Evolutionary conservation across 2,888 invertebrate species (phyloP).

Genomic region (Harpalus rubripes): DNA sequence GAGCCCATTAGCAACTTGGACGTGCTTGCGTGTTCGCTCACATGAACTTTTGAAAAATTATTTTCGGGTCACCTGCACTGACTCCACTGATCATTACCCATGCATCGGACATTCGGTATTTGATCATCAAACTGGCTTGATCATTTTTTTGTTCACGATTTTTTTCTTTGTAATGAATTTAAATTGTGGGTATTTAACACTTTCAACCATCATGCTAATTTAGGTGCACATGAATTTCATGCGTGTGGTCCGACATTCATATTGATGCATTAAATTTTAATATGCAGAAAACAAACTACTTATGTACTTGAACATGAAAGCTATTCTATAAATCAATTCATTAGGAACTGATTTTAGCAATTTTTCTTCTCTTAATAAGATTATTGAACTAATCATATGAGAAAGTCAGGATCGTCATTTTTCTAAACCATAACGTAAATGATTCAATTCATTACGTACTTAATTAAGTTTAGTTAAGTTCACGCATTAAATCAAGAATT

Average conservation of each 20-base stretch:
- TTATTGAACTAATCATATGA: constrained; percentile 10
- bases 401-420: constrained; percentile 1
- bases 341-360: constrained; percentile 11
- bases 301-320: constrained; percentile 24
- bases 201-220: constrained; percentile 49
- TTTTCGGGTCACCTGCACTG: constrained; percentile 57
- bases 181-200: constrained; percentile 48
- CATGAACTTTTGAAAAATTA: constrained; percentile 64
- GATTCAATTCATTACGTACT: constrained; percentile 19
- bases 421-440: background rate
- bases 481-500: background rate
- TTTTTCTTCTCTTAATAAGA: constrained; percentile 12
- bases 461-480: constrained; percentile 1
- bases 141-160: constrained; percentile 21
- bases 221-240: constrained; percentile 22
- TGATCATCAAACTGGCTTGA: constrained; percentile 18
- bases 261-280: constrained; percentile 45
- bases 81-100: constrained; percentile 25
- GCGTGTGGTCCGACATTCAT: constrained; percentile 33
- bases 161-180: constrained; percentile 47
- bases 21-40: constrained; percentile 53
- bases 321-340: constrained; percentile 36
- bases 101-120: constrained; percentile 15
- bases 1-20: constrained; percentile 47
- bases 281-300: constrained; percentile 33